Percentiles rank a stretch among this genome's conserved stretches.
These are phyloP conservation scores for Microcebus tavaratra DNA, from an alignment of 2,113 vertebrate species.

Conservation along the genomic window DNA sequence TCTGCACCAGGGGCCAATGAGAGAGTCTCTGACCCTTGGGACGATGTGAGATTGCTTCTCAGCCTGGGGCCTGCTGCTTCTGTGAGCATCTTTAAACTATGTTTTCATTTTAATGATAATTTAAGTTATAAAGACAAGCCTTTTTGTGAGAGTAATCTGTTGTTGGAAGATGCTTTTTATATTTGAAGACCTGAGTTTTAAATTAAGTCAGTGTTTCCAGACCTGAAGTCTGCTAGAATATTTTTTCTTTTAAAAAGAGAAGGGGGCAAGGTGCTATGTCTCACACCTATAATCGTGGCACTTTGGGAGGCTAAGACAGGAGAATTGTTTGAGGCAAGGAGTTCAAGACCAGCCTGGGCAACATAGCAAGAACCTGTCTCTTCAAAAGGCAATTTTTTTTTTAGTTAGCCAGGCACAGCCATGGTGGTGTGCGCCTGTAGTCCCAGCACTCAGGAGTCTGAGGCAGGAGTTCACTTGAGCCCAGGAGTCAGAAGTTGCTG, in stretches of 20 bases:
- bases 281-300: no score
- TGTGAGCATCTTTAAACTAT: neutral
- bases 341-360: no score
- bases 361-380: no score
- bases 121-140: neutral
- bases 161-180: neutral
- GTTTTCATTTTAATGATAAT: neutral
- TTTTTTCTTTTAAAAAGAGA: neutral
- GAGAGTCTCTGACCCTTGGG: neutral
- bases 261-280: no score
- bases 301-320: no score
- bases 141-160: neutral
- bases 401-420: no score
- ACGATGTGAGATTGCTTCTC: neutral
- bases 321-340: no score
- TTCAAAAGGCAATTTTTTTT: no score
- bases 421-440: no score
- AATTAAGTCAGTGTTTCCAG: neutral
- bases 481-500: no score
- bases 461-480: no score
- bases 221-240: neutral
- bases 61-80: neutral
- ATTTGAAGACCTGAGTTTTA: neutral
- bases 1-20: rapidly evolving
- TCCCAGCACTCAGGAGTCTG: no score